phyloP scores from a whole-genome alignment of 2,797 vertebrate species.

The Eremophila alpestris region DNA sequence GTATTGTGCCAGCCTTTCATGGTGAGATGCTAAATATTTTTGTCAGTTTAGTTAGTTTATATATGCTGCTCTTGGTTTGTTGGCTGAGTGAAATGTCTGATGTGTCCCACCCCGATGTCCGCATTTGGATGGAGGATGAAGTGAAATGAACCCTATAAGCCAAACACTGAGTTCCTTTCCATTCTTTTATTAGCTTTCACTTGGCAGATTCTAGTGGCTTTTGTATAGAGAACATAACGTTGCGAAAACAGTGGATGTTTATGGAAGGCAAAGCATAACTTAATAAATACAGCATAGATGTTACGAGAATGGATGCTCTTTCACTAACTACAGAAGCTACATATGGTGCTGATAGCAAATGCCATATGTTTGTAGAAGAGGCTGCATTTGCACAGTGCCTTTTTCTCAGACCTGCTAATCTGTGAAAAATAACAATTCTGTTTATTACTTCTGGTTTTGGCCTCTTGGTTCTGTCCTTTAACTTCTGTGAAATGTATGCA shows the following conservation, averaged over 20 bases:
- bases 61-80: neutral
- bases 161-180: constrained; percentile 4
- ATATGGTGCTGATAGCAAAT: constrained; percentile 63
- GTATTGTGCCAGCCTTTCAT: constrained; percentile 41
- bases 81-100: constrained; percentile 29
- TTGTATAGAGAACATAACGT: neutral
- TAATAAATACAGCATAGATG: constrained; percentile 48
- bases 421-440: constrained; percentile 54
- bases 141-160: constrained; percentile 42
- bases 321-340: constrained; percentile 23
- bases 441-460: neutral
- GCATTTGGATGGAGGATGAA: constrained; percentile 40
- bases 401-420: constrained; percentile 42
- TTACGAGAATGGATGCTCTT: constrained; percentile 52
- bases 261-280: constrained; percentile 27
- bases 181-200: constrained; percentile 48
- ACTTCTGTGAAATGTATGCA: neutral
- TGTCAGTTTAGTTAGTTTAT: constrained; percentile 50
- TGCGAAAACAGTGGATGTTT: constrained; percentile 33
- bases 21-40: constrained; percentile 58
- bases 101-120: constrained; percentile 34
- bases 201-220: constrained; percentile 37
- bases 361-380: constrained; percentile 58
- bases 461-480: constrained; percentile 21
- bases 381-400: constrained; percentile 42